A percentile compares a stretch with the other conserved stretches of the same genome.
phyloP scores from a whole-genome alignment of 2,797 vertebrate genomes.

The Tauraco hartlaubi region DNA sequence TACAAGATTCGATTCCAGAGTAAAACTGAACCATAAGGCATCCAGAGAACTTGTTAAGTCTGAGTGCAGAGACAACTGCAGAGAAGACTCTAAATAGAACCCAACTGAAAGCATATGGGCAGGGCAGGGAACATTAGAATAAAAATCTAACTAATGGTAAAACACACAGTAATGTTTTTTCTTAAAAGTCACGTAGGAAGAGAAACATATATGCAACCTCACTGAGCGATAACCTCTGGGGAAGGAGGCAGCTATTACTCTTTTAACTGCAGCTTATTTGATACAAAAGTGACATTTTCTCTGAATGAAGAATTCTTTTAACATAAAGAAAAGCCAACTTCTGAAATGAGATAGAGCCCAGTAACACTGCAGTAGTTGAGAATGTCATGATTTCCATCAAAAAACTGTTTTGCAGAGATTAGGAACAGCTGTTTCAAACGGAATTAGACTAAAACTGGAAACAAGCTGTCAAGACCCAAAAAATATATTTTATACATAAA shows the following conservation, averaged over 20 bases:
- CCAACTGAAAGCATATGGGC: slow-evolving; percentile 56
- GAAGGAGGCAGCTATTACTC: slow-evolving; percentile 5
- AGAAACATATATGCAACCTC: neutral
- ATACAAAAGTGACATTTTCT: neutral
- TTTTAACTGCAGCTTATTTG: neutral
- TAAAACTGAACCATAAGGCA: slow-evolving; percentile 58
- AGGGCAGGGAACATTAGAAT: slow-evolving; percentile 35
- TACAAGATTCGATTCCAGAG: slow-evolving; percentile 11
- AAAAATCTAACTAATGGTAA: slow-evolving; percentile 42
- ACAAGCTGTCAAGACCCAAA: slow-evolving; percentile 50
- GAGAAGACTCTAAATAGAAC: slow-evolving; percentile 57
- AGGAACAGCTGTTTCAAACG: slow-evolving; percentile 67
- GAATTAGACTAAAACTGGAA: slow-evolving; percentile 68
- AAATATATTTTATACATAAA: slow-evolving; percentile 52
- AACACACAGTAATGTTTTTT: slow-evolving; percentile 31
- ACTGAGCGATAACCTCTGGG: neutral
- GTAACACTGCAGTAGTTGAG: slow-evolving; percentile 39
- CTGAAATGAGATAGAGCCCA: neutral
- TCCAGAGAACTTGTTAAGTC: slow-evolving; percentile 54
- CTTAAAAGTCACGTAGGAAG: neutral
- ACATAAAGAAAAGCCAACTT: slow-evolving; percentile 27
- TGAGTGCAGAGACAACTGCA: slow-evolving; percentile 60
- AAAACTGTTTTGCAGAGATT: slow-evolving; percentile 54
- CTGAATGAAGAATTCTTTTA: slow-evolving; percentile 14
- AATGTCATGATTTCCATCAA: slow-evolving; percentile 60